These are phyloP conservation scores for Callipepla californica DNA, from an alignment of 2,113 vertebrate genomes.

Conservation along the genomic window DNA sequence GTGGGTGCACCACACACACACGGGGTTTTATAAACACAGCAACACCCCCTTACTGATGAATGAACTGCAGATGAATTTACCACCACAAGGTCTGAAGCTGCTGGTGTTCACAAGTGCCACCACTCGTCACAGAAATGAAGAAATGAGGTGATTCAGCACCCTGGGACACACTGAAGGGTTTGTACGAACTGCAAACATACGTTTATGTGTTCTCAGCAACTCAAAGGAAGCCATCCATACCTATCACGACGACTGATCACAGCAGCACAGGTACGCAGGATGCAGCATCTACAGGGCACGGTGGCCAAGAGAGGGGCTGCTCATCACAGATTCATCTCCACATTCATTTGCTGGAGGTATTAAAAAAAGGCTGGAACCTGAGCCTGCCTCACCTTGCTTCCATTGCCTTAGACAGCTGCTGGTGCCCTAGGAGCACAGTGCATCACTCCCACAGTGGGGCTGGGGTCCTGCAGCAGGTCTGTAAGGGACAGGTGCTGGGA, in stretches of 20 bases:
- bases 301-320: not conserved
- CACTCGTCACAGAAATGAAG: not conserved
- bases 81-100: not conserved
- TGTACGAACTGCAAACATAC: not conserved
- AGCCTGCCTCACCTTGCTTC: not conserved
- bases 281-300: not conserved
- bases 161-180: not conserved
- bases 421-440: not conserved
- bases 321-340: not conserved
- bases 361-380: not conserved
- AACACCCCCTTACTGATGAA: not conserved
- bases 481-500: not conserved
- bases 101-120: not conserved
- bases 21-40: not conserved
- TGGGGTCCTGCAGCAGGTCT: not conserved
- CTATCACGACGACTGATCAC: no score
- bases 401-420: not conserved
- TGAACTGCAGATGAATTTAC: not conserved
- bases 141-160: no score
- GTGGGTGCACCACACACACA: fast-evolving
- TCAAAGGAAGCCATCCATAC: not conserved
- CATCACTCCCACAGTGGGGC: not conserved
- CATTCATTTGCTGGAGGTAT: not conserved
- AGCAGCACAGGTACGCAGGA: not conserved
- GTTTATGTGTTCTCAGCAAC: not conserved